These are phyloP conservation scores for Hippolais icterina DNA, from an alignment of 2,113 vertebrate genomes.

Conservation along the genomic window DNA sequence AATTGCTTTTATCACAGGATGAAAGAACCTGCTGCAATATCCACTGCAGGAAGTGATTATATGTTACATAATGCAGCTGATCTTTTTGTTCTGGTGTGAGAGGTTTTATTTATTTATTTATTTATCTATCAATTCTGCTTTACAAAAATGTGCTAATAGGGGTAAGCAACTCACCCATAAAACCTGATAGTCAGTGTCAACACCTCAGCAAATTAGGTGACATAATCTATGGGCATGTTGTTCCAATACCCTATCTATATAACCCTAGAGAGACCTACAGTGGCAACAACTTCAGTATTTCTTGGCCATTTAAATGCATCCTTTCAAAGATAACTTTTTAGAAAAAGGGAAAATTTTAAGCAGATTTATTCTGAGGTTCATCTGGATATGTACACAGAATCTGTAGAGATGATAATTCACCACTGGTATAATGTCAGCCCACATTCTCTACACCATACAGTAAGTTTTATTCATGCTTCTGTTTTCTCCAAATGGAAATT, in stretches of 20 bases:
- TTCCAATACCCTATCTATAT: background rate
- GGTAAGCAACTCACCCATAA: slow-evolving; percentile 23
- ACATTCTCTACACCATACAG: background rate
- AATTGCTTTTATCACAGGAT: background rate
- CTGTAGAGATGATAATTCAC: background rate
- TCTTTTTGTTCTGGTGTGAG: background rate
- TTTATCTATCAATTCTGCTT: background rate
- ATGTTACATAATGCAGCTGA: background rate
- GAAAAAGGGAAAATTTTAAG: background rate
- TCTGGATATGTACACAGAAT: background rate
- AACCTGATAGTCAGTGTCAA: background rate
- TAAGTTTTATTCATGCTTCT: background rate
- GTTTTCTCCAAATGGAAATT: background rate
- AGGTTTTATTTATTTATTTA: background rate
- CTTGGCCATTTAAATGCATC: background rate
- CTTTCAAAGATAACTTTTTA: background rate
- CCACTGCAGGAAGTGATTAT: background rate
- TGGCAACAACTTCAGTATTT: slow-evolving; percentile 16
- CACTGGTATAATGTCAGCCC: background rate
- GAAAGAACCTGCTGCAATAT: background rate
- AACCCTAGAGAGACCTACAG: background rate
- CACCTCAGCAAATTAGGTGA: background rate
- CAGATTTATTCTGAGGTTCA: background rate
- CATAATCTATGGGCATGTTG: background rate
- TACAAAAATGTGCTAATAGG: background rate